Evolutionary conservation across 1,140 invertebrate species (phyloP).

Genomic region (Cepaea nemoralis): DNA sequence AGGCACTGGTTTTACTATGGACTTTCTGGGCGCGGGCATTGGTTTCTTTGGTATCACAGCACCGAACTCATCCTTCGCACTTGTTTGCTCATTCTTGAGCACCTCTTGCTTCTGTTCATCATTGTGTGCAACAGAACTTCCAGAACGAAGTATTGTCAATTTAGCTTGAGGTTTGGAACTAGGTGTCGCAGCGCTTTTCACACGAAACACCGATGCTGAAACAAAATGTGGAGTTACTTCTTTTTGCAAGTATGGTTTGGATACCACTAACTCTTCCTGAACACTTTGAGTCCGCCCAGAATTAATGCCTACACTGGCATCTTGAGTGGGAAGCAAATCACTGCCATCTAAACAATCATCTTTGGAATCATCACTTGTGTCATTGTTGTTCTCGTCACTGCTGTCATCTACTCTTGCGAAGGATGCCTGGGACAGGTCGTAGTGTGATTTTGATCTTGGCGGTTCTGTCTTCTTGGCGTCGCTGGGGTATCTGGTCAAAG

Average conservation of each 20-base stretch:
- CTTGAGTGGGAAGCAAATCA: not conserved
- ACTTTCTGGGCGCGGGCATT: constrained; percentile 18
- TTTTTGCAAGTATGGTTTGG: not conserved
- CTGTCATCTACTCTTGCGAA: constrained; percentile 7
- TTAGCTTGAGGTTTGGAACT: not conserved
- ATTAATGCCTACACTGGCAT: not conserved
- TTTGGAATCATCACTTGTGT: constrained; percentile 26
- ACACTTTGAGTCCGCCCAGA: not conserved
- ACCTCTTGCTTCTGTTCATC: not conserved
- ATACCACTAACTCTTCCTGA: not conserved
- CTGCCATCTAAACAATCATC: not conserved
- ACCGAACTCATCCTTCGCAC: not conserved
- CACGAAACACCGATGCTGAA: not conserved
- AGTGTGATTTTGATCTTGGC: constrained; percentile 32
- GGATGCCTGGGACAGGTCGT: constrained; percentile 1
- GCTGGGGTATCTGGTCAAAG: not conserved
- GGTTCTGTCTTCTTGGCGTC: constrained; percentile 27
- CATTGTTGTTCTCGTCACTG: constrained; percentile 31
- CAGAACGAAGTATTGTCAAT: not conserved
- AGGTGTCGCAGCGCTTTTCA: not conserved
- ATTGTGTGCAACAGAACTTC: not conserved
- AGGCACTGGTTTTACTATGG: constrained; percentile 32
- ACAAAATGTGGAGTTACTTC: not conserved
- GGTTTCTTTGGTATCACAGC: not conserved
- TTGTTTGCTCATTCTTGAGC: not conserved